Evolutionary conservation across 2,797 vertebrate genomes (phyloP), one percentile per base, ranked within the genome.

Genomic region (Myiotriccus ornatus): DNA sequence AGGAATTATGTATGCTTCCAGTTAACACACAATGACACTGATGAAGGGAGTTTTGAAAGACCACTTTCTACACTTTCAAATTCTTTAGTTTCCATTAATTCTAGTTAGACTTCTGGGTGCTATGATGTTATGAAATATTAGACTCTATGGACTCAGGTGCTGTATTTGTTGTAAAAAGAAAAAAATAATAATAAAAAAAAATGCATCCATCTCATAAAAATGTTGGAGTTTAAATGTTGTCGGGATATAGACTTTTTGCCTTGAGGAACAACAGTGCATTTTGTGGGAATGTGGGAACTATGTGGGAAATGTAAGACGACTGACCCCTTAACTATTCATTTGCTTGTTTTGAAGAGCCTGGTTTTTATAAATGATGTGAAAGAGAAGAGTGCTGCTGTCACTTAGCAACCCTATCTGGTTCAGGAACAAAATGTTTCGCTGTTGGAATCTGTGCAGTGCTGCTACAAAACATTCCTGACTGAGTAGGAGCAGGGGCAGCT

Each of bases 371-470:
- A 77, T 80, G 63, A 90, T 93, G 82, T 93, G 71, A 62, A 89
- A 93, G 81, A 71, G 64, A 95, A 84, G 81, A 93, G 32, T n/a
- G 83, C 60, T 93, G 62, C 89, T 96, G 95, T 97, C 96, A 96
- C 96, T 96, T 97, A 96, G 96, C 90, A 96, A 97, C 94, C 89
- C 53, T 95, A 6, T 93, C 83, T 94, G 76, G 22, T 93, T 95
- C 22, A 3, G 92, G 96, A 95, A 96, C 96, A 96, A 90, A 96
- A 93, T 94, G 96, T 96, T 96, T 95, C 2, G n/a, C 86, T 91
- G 62, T 67, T 92, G 93, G 79, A 94, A 96, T 92, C 64, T 77
- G 47, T 84, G 85, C 75, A n/a, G 77, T 43, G 73, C 39, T 30
- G 82, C 82, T 78, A 23, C 75, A 83, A 63, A 92, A 43, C 89